phyloP scores from a whole-genome alignment of 2,797 vertebrate genomes.

The Pyrocephalus nanus region DNA sequence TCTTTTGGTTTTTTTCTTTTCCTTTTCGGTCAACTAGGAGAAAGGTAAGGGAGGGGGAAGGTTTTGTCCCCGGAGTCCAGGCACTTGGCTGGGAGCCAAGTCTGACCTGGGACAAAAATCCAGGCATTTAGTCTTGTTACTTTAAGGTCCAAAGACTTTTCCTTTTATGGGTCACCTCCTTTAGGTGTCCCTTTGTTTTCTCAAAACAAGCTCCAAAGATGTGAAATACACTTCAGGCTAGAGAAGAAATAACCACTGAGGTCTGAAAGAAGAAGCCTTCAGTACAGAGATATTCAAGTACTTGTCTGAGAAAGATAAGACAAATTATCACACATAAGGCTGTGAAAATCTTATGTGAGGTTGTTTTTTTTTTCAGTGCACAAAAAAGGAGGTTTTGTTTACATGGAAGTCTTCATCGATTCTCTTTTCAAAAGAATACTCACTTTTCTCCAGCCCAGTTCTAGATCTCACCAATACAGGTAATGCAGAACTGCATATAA shows the following conservation, averaged over 20 bases:
- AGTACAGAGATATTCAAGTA: background rate
- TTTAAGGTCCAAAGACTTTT: slow-evolving; percentile 10
- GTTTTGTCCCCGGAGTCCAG: too few species aligned
- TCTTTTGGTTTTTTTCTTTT: too few species aligned
- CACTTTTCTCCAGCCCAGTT: background rate
- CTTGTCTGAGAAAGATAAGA: background rate
- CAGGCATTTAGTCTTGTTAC: background rate
- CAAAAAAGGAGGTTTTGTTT: background rate
- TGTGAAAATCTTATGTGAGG: background rate
- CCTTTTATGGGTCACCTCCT: background rate
- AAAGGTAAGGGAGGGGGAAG: too few species aligned
- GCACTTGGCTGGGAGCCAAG: too few species aligned
- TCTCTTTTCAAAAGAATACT: background rate
- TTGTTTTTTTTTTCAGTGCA: background rate
- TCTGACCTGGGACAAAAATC: too few species aligned
- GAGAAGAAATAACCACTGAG: background rate
- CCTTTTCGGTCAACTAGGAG: too few species aligned
- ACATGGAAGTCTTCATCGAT: background rate
- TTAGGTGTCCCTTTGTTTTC: background rate
- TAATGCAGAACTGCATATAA: background rate
- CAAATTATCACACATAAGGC: background rate
- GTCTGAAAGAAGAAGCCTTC: background rate
- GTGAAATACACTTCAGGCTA: background rate
- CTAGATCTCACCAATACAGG: background rate
- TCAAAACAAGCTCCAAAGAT: background rate